Conservation (phyloP, 2,888 invertebrate genomes). For the Acanthosoma haemorrhoidale region DNA sequence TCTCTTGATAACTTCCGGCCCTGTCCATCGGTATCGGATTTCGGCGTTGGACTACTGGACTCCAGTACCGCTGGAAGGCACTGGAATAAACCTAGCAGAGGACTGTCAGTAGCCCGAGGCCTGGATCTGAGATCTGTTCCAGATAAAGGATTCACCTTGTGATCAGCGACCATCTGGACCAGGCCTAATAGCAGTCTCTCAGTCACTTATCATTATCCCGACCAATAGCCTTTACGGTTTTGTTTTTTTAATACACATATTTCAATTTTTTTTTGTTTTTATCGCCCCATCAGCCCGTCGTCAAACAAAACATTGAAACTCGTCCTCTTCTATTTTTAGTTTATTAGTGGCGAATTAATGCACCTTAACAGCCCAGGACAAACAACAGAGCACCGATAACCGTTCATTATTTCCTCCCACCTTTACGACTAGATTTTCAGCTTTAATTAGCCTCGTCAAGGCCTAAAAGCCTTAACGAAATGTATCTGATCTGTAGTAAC, state of each 20-base stretch:
- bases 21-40: no score
- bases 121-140: not conserved
- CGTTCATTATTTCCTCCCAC: no score
- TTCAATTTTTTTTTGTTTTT: not conserved
- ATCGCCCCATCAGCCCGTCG: not conserved
- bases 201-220: conserved; percentile 1
- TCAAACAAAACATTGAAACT: not conserved
- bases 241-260: not conserved
- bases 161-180: not conserved
- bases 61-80: no score
- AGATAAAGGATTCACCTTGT: not conserved
- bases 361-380: no score
- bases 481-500: not conserved
- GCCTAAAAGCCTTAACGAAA: no score
- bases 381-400: no score
- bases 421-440: no score
- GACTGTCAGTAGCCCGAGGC: no score
- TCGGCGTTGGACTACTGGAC: no score
- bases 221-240: not conserved
- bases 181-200: conserved; percentile 3
- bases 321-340: not conserved
- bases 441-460: no score
- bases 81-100: no score
- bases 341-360: conserved; percentile 3
- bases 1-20: no score